Conservation (phyloP, 2,888 invertebrate genomes). For the Lissocephala sabroskyi region DNA sequence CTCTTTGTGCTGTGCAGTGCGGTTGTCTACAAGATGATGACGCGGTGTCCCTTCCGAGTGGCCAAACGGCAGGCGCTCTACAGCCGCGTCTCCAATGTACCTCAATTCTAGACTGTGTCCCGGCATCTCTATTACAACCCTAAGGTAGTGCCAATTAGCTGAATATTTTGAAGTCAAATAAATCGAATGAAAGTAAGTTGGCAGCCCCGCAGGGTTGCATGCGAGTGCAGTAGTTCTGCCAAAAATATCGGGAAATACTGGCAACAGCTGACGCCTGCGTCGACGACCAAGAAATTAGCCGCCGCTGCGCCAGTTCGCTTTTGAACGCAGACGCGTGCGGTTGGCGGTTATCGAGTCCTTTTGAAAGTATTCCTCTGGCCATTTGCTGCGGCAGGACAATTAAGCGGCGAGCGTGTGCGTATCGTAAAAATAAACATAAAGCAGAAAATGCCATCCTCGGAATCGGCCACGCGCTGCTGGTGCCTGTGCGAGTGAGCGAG, state of each 20-base stretch:
- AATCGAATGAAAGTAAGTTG: background rate
- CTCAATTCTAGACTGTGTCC: conserved; percentile 66
- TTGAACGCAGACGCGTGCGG: conserved; percentile 34
- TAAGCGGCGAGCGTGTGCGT: conserved; percentile 65
- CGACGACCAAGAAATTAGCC: conserved; percentile 36
- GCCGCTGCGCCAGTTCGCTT: conserved; percentile 39
- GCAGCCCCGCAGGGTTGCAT: conserved; percentile 22
- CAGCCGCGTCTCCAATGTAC: conserved; percentile 61
- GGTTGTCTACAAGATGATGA: conserved; percentile 68
- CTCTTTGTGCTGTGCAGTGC: conserved; percentile 58
- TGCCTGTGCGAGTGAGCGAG: conserved; percentile 17
- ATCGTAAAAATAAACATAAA: conserved; percentile 58
- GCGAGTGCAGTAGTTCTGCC: background rate
- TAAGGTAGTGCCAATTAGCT: background rate
- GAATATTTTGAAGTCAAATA: background rate
- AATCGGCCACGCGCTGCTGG: background rate
- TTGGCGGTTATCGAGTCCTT: conserved; percentile 11
- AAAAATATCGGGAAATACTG: conserved; percentile 31
- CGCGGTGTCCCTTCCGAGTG: conserved; percentile 69
- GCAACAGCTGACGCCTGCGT: conserved; percentile 35
- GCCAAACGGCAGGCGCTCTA: conserved; percentile 63
- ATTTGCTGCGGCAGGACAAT: conserved; percentile 52
- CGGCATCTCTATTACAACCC: no score
- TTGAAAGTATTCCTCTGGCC: no score
- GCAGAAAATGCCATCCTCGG: conserved; percentile 23